These are phyloP conservation scores for Zaprionus inermis DNA, from an alignment of 1,140 invertebrate genomes.

Conservation along the genomic window DNA sequence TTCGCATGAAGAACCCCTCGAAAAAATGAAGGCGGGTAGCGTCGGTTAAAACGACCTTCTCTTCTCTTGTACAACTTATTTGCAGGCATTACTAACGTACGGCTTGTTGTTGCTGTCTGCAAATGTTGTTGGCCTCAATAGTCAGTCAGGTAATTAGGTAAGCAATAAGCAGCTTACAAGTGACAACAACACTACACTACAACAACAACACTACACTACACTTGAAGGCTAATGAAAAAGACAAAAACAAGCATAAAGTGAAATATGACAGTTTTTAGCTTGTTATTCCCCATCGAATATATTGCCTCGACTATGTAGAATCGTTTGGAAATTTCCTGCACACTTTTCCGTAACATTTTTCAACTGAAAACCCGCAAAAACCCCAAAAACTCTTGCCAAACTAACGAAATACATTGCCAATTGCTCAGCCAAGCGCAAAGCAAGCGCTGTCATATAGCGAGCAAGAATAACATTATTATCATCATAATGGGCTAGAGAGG, in stretches of 20 bases:
- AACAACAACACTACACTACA: neutral
- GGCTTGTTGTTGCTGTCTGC: slow-evolving; percentile 27
- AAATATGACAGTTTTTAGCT: slow-evolving; percentile 21
- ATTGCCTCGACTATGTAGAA: neutral
- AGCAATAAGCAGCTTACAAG: slow-evolving; percentile 73
- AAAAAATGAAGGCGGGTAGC: neutral
- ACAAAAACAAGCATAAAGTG: slow-evolving; percentile 41
- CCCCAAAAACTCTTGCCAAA: neutral
- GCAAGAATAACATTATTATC: slow-evolving; percentile 18
- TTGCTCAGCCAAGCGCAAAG: slow-evolving; percentile 36
- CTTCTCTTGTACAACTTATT: slow-evolving; percentile 32
- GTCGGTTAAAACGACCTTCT: slow-evolving; percentile 12
- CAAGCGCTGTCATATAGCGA: slow-evolving; percentile 12
- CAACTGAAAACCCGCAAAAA: neutral
- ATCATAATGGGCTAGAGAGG: slow-evolving; percentile 19
- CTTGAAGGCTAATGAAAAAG: slow-evolving; percentile 41
- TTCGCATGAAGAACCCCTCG: neutral
- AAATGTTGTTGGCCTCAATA: slow-evolving; percentile 53
- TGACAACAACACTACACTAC: slow-evolving; percentile 28
- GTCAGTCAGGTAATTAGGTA: slow-evolving; percentile 73
- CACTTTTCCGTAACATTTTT: neutral
- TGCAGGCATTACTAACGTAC: slow-evolving; percentile 35
- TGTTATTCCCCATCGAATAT: neutral
- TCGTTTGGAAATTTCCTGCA: neutral
- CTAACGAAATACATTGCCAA: slow-evolving; percentile 23